Evolutionary conservation across 2,113 vertebrate genomes (phyloP).

Genomic region (Xerus inauris): DNA sequence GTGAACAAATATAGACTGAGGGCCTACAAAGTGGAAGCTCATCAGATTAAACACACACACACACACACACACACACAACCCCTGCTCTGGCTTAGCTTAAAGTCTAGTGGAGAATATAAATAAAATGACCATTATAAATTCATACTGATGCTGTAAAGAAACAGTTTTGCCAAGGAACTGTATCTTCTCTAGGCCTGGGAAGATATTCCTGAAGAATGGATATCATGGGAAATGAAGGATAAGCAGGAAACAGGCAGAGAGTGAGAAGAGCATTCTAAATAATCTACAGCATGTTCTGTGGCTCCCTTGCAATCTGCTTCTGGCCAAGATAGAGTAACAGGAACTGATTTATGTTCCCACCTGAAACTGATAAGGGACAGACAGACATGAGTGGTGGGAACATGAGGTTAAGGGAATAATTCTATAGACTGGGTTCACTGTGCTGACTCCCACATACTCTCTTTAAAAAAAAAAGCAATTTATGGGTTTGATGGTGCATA

Average conservation of each 20-base stretch:
- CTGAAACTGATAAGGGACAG: no score
- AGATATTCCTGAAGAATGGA: background rate
- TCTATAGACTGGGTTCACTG: no score
- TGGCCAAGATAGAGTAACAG: background rate
- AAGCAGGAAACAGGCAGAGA: background rate
- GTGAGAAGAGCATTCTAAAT: background rate
- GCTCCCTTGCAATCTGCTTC: background rate
- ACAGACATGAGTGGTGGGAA: no score
- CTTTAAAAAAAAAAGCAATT: no score
- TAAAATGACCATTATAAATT: background rate
- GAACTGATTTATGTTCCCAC: background rate
- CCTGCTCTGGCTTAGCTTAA: background rate
- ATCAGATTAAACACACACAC: background rate
- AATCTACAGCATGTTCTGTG: accelerated
- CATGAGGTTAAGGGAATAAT: no score
- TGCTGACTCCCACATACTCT: no score
- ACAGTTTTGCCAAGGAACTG: background rate
- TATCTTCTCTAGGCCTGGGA: background rate
- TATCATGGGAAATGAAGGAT: background rate
- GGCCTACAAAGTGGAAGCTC: background rate
- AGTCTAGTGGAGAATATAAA: background rate
- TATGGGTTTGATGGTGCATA: no score
- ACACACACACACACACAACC: no score
- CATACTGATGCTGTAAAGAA: background rate
- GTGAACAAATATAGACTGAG: background rate